Evolutionary conservation across 2,888 invertebrate species (phyloP), one percentile per base, ranked within the genome.

Genomic region (Caenorhabditis macrosperma): DNA sequence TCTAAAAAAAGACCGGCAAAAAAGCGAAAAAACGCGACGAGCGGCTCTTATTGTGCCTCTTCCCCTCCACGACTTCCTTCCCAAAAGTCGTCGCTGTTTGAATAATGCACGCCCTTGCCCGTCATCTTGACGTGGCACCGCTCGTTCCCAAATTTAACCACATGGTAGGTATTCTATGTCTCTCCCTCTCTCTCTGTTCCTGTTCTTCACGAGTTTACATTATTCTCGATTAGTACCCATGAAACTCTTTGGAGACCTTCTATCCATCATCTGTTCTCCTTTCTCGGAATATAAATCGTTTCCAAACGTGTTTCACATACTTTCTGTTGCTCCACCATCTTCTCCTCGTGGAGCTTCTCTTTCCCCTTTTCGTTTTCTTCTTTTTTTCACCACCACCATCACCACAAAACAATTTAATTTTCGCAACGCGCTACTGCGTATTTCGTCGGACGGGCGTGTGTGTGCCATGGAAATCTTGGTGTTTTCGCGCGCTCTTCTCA

Each of bases 341-440:
- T 57, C 66, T 24, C 35, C 15, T 15, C 6, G 15, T 9, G 9
- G 6, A 17, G 44, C 44, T 44, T n/a, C 44, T 44, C n/a, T 44
- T 46, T 57, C 24, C 44, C 60, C 38, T n/a, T 57, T 9, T 20
- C 33, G n/a, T 44, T 38, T 59, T 55, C n/a, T 22, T 15, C 35
- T 35, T 59, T 71, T 54, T 54, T 59, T 61, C 22, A 30, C 52
- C 44, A 44, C 20, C 44, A 44, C 17, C 44, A 44, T 15, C 38
- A 9, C 6, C 54, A 72, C 71, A 63, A 72, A 72, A 72, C 71
- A 72, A 72, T 72, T 63, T 72, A 63, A 72, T 72, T 72, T 72
- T 72, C 71, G 71, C 63, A 63, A n/a, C n/a, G n/a, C n/a, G n/a
- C n/a, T n/a, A n/a, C n/a, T 61, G 35, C 28, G 20, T 28, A 22